phyloP scores from a whole-genome alignment of 2,113 vertebrate genomes.

The Pteronura brasiliensis region DNA sequence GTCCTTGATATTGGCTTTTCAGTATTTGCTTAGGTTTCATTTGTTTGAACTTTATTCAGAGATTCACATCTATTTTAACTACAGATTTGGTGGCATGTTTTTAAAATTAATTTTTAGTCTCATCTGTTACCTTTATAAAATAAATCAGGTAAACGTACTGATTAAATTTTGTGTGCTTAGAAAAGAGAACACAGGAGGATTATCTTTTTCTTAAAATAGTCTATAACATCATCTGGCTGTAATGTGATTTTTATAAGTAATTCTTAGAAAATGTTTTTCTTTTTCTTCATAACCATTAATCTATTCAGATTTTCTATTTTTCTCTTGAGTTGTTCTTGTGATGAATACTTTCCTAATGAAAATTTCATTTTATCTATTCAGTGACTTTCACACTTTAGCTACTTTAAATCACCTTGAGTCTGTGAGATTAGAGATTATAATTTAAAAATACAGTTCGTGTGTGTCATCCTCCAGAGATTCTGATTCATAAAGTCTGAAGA shows the following conservation, averaged over 20 bases:
- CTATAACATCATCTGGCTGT: neutral
- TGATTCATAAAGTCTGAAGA: neutral
- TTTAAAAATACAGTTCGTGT: neutral
- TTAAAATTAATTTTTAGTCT: neutral
- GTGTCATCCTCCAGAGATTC: neutral
- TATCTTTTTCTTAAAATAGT: neutral
- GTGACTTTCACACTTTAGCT: neutral
- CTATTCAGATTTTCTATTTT: neutral
- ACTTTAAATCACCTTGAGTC: neutral
- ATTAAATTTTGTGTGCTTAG: neutral
- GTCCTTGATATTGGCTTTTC: neutral
- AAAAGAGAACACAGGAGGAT: neutral
- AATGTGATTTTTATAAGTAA: neutral
- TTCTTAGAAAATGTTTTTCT: neutral
- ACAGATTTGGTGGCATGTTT: neutral
- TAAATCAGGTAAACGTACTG: neutral
- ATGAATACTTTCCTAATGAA: neutral
- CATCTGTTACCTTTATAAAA: neutral
- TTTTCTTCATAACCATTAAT: neutral
- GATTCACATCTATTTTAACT: neutral
- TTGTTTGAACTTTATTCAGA: neutral
- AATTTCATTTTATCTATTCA: neutral
- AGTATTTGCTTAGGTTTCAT: neutral
- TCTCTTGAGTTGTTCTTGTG: neutral
- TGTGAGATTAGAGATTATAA: neutral